These are phyloP conservation scores for Diplolepis rosae DNA, from an alignment of 2,888 invertebrate genomes.

Conservation along the genomic window DNA sequence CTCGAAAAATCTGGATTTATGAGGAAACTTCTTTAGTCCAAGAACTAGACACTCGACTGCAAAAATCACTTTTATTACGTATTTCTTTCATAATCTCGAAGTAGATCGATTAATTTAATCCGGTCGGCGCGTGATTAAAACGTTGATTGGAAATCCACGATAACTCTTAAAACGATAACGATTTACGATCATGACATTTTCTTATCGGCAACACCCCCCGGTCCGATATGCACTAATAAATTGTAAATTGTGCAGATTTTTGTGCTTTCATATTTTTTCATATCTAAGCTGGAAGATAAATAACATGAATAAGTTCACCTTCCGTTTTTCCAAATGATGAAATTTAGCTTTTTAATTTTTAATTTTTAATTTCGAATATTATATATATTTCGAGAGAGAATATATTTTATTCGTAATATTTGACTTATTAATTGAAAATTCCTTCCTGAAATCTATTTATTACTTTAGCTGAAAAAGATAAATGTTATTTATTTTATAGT, in stretches of 20 bases:
- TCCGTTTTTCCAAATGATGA: not conserved
- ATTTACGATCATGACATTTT: conserved; percentile 51
- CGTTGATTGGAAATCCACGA: conserved; percentile 16
- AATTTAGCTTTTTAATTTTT: not conserved
- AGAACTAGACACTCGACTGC: too few relatives aligned
- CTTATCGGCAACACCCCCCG: conserved; percentile 45
- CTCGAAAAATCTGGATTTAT: too few relatives aligned
- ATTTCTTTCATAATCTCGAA: not conserved
- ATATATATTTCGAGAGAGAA: too few relatives aligned
- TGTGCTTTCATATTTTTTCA: not conserved
- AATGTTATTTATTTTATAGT: too few relatives aligned
- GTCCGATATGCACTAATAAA: not conserved
- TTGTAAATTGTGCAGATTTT: not conserved
- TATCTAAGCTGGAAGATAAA: not conserved
- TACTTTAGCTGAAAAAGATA: too few relatives aligned
- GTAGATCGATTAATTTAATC: conserved; percentile 9
- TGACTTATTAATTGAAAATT: too few relatives aligned
- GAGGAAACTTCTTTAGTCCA: too few relatives aligned
- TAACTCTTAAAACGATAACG: conserved; percentile 42
- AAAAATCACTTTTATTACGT: too few relatives aligned
- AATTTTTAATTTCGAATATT: too few relatives aligned
- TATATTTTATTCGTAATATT: too few relatives aligned
- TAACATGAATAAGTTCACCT: not conserved
- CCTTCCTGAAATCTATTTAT: too few relatives aligned
- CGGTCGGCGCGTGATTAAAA: conserved; percentile 10